Evolutionary conservation across 2,797 vertebrate species (phyloP), one percentile per base, ranked within the genome.

Genomic region (Typhlichthys eigenmanni): DNA sequence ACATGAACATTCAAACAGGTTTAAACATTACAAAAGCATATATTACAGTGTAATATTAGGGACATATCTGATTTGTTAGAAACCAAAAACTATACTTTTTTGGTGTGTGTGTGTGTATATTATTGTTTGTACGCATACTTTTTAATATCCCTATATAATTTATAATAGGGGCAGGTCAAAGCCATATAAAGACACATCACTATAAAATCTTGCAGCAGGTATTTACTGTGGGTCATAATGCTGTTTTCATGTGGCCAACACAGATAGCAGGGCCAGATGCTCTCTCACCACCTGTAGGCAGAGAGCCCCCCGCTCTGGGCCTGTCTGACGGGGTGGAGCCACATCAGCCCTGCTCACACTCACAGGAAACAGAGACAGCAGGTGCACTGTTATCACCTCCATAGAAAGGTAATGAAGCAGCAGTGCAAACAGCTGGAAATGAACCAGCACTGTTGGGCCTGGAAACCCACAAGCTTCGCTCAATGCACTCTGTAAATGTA

Each of bases 311-410:
- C 24, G 60, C 16, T 24, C 53, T 12, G 17, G 43, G 16, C 66
- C 49, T 54, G 0, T 63, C 65, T 62, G 69, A 38, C 62, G 68
- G 79, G 81, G 79, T 76, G 85, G 71, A 76, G 82, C 79, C 48
- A 10, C n/a, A 9, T 70, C 16, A 3, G 68, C 73, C 81, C 75
- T 66, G 85, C 80, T 82, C 80, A 78, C 79, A 78, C 79, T 88
- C 80, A 66, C 85, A 87, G 88, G 88, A 89, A 90, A 81, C 64
- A 8, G 72, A 66, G 82, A 55, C 69, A 79, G 88, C 90, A 91
- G 90, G 88, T 91, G 88, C 76, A 72, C 83, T 85, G 88, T 91
- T 90, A 91, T 89, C 89, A 84, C 82, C 77, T 74, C 82, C 77
- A 85, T 83, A 74, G 85, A 89, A 76, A 88, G 82, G 83, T 86